A percentile compares a stretch with the other conserved stretches of the same genome.
phyloP scores from a whole-genome alignment of 2,113 vertebrate genomes.

The Rhinolophus sinicus region DNA sequence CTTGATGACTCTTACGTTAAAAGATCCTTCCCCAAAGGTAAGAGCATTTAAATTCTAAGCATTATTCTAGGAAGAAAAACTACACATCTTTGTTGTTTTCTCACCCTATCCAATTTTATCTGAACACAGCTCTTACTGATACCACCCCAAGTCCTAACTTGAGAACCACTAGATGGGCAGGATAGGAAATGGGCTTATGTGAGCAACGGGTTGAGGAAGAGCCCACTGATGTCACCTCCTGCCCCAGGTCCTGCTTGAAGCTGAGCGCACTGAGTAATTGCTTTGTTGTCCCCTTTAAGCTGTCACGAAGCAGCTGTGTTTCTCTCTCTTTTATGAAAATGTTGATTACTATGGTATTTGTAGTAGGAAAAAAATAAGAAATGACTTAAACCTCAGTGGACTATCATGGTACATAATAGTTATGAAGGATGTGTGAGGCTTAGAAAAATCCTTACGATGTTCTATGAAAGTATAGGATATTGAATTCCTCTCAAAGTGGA shows the following conservation, averaged over 20 bases:
- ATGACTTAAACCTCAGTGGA: background rate
- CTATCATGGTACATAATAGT: background rate
- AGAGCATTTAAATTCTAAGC: slow-evolving; percentile 32
- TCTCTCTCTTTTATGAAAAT: background rate
- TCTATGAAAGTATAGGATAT: background rate
- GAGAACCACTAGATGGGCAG: background rate
- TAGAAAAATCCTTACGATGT: background rate
- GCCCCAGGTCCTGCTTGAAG: background rate
- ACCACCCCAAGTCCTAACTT: background rate
- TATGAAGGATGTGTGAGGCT: background rate
- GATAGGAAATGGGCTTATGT: background rate
- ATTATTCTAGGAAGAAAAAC: background rate
- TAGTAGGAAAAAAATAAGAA: background rate
- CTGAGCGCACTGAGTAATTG: background rate
- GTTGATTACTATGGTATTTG: background rate
- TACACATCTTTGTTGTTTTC: background rate
- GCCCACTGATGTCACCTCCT: background rate
- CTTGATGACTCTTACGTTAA: slow-evolving; percentile 95
- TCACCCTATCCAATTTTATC: background rate
- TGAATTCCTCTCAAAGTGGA: background rate
- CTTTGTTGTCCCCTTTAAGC: background rate
- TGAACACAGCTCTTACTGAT: background rate
- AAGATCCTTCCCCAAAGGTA: slow-evolving; percentile 97
- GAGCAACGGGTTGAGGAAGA: background rate
- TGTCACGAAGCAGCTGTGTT: background rate